phyloP scores from a whole-genome alignment of 92 coral and sea anemone species.

The Desmophyllum pertusum region DNA sequence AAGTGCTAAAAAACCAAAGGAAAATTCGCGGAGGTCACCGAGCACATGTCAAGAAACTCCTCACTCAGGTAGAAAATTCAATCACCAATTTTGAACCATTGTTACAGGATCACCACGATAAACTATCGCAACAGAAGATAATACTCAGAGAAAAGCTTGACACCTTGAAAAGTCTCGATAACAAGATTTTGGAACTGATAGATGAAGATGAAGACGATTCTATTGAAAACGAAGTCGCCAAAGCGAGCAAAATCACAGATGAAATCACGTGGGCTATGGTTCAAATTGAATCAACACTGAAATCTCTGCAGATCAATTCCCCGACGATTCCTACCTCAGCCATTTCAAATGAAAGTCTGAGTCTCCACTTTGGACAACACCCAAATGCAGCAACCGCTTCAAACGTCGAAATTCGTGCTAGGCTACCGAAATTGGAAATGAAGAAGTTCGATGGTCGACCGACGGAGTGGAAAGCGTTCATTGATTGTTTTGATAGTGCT shows the following conservation, averaged over 20 bases:
- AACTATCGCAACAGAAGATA: constrained; percentile 1
- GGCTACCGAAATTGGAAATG: constrained; percentile 40
- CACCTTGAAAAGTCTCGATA: background rate
- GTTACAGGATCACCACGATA: constrained; percentile 2
- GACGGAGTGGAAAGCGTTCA: constrained; percentile 51
- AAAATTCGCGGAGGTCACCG: constrained; percentile 15
- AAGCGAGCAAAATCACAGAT: constrained; percentile 3
- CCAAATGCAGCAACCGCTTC: background rate
- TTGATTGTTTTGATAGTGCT: constrained; percentile 47
- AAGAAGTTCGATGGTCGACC: constrained; percentile 45
- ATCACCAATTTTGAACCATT: background rate
- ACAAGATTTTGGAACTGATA: constrained; percentile 5
- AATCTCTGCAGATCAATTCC: constrained; percentile 6
- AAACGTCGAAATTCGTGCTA: background rate
- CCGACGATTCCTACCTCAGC: background rate
- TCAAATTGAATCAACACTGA: background rate
- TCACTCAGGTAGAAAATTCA: background rate
- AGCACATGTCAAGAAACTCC: background rate
- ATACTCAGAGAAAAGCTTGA: background rate
- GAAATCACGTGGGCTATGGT: constrained; percentile 24
- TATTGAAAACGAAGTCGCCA: background rate
- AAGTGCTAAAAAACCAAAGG: background rate
- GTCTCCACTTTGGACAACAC: background rate
- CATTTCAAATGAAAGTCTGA: background rate
- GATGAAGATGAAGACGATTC: background rate